Base-by-base conservation (phyloP, 2,888 invertebrate species). In the Acanthosepion esculentum region DNA sequence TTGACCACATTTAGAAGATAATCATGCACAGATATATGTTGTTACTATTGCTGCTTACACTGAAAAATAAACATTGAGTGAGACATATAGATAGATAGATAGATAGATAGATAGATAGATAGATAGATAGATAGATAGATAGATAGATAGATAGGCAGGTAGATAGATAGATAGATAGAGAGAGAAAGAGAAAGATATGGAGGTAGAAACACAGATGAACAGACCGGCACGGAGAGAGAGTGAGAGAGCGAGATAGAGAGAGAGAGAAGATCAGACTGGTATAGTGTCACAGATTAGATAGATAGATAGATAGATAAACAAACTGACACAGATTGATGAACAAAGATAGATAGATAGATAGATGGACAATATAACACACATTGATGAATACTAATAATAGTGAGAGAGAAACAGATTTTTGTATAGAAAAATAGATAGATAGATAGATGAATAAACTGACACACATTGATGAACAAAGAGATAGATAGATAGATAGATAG, bases 1-100 rank as follows among this genome's bases (percentile, higher is more conserved):
- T 78, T 78, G 78, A 78, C 78, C 78, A 78, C n/a, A 78, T n/a
- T 78, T n/a, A 78, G 78, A 78, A 33, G n/a, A 78, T 78, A 78
- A 78, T 78, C n/a, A 78, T 33, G n/a, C 78, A 78, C 78, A 78
- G 78, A 78, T 78, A 33, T 78, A 12, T n/a, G 15, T 78, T n/a
- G 15, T n/a, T n/a, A n/a, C n/a, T n/a, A n/a, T 78, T n/a, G 78
- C n/a, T 33, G 15, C 78, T 78, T 78, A 78, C 78, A 33, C 0
- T 15, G n/a, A 33, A 78, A 41, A 78, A 15, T 33, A 78, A 33
- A 78, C n/a, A 78, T 29, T n/a, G 78, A 78, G 8, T 59, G 6
- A n/a, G n/a, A 29, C n/a, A n/a, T n/a, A n/a, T 23, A 64, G 64
- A 64, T 1, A 78, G 78, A 78, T 3, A 78, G 3, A 10, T 53